phyloP scores from a whole-genome alignment of 2,888 invertebrate genomes.

The Cataglyphis cursor region DNA sequence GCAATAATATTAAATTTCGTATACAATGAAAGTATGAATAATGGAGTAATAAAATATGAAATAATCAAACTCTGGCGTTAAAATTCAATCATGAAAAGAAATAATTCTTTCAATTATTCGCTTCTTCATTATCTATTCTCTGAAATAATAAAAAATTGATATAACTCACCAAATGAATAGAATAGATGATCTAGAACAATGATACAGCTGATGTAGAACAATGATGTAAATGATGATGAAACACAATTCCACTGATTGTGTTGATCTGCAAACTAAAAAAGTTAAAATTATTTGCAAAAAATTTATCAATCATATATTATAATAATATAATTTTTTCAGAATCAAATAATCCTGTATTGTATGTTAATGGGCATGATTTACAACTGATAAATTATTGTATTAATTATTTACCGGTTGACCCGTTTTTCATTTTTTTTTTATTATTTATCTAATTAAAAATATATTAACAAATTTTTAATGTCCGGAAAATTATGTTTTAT shows the following conservation, averaged over 20 bases:
- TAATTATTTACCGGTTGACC: constrained; percentile 5
- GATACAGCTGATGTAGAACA: background rate
- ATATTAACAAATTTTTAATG: constrained; percentile 20
- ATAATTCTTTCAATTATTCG: background rate
- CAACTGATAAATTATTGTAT: background rate
- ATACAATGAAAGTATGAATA: constrained; percentile 28
- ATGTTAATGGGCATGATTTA: background rate
- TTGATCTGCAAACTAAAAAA: constrained; percentile 19
- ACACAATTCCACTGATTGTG: background rate
- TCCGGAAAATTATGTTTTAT: constrained; percentile 18
- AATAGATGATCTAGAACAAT: background rate
- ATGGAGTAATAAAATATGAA: constrained; percentile 3
- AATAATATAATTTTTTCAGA: background rate
- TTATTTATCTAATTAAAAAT: background rate
- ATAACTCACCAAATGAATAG: background rate
- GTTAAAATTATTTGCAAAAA: background rate
- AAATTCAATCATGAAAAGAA: background rate
- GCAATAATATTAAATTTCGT: constrained; percentile 28
- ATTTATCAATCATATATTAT: background rate
- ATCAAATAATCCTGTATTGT: background rate
- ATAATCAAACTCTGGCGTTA: background rate
- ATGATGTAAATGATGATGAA: background rate
- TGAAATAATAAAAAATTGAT: background rate
- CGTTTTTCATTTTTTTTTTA: background rate
- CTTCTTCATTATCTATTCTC: background rate